Percentiles rank a stretch among this genome's conserved stretches.
These are phyloP conservation scores for Spongilla lacustris DNA, from an alignment of 37 sponge, comb jelly and placozoan genomes.

Conservation along the genomic window DNA sequence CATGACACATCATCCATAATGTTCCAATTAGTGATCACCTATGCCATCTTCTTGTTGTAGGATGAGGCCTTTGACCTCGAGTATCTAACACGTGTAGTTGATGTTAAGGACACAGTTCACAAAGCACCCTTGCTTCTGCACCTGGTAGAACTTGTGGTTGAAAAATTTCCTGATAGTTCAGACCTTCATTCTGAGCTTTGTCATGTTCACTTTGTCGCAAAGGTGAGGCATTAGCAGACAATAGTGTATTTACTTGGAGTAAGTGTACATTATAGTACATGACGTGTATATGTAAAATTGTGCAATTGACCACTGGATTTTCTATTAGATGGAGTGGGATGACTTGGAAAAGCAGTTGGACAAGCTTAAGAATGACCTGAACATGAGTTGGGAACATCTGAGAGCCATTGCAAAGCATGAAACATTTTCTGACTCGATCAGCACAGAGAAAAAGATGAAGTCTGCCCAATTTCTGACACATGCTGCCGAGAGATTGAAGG, in stretches of 20 bases:
- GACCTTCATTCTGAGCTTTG: constrained; percentile 86
- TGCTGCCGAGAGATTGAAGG: constrained; percentile 83
- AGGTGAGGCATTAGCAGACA: constrained; percentile 35
- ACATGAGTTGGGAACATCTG: constrained; percentile 79
- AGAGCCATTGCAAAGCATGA: constrained; percentile 87
- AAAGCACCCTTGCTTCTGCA: constrained; percentile 86
- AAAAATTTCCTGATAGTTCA: constrained; percentile 72
- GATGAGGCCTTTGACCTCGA: constrained; percentile 86
- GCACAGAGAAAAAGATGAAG: constrained; percentile 84
- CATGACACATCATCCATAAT: too few relatives aligned
- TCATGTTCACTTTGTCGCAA: constrained; percentile 75
- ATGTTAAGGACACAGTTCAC: constrained; percentile 93
- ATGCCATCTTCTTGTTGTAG: constrained; percentile 1
- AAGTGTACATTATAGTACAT: too few relatives aligned
- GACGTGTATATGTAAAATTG: background rate
- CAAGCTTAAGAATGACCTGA: constrained; percentile 57
- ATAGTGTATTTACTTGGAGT: background rate
- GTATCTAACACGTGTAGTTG: constrained; percentile 74
- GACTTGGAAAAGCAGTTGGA: constrained; percentile 38
- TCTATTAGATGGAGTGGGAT: constrained; percentile 66
- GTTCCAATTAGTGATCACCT: background rate
- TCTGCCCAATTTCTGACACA: constrained; percentile 80
- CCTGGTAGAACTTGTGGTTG: constrained; percentile 84
- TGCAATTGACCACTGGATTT: background rate
- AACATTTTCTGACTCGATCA: constrained; percentile 70